Conservation (phyloP, 2,888 invertebrate genomes). For the Xestia c-nigrum region DNA sequence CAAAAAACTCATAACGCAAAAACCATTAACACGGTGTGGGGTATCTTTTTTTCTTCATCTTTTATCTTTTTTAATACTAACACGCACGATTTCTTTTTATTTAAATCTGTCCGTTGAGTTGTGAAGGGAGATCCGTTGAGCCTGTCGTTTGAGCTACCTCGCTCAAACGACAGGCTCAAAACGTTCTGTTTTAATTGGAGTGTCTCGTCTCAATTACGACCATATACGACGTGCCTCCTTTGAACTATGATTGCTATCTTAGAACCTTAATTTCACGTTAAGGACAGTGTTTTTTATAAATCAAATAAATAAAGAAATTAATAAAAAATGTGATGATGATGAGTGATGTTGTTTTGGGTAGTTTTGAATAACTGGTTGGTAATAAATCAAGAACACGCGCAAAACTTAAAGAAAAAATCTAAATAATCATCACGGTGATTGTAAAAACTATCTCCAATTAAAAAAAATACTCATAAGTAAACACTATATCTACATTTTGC, state of each 20-base stretch:
- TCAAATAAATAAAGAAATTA: not conserved
- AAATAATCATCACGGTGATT: not conserved
- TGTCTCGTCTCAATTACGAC: slow-evolving; percentile 83
- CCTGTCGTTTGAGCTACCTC: slow-evolving; percentile 79
- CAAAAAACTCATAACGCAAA: slow-evolving; percentile 56
- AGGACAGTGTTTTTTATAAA: slow-evolving; percentile 24
- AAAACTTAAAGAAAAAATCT: not conserved
- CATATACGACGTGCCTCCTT: slow-evolving; percentile 83
- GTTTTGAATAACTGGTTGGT: not conserved
- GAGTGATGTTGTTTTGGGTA: not conserved
- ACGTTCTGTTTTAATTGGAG: slow-evolving; percentile 88
- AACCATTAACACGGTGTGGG: slow-evolving; percentile 65
- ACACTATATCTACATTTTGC: not conserved
- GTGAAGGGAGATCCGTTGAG: slow-evolving; percentile 69
- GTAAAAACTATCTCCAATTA: not conserved
- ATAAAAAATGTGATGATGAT: too few species aligned
- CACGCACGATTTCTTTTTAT: slow-evolving; percentile 63
- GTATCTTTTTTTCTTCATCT: slow-evolving; percentile 66
- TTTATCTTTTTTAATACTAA: slow-evolving; percentile 72
- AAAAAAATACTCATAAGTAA: not conserved
- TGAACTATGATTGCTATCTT: slow-evolving; percentile 86
- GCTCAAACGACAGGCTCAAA: slow-evolving; percentile 81
- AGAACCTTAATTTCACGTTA: slow-evolving; percentile 67
- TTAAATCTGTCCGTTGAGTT: slow-evolving; percentile 71
- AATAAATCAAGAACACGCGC: not conserved